Conservation (phyloP, 2,797 vertebrate species). For the Tympanoctomys barrerae region DNA sequence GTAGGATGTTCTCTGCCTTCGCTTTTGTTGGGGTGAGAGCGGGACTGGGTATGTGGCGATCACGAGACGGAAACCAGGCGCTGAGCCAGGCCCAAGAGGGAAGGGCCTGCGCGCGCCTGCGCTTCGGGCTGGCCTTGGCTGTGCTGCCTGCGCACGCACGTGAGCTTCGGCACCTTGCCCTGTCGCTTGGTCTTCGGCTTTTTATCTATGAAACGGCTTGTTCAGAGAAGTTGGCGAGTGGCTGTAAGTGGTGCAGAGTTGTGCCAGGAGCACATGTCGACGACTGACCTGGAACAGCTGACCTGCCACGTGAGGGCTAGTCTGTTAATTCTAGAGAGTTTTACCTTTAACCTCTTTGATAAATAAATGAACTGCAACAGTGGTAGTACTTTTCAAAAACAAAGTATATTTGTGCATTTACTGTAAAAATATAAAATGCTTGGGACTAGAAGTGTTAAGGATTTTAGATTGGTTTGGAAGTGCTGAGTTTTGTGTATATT, state of each 20-base stretch:
- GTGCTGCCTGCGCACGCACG: neutral
- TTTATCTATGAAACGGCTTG: slow-evolving; percentile 1
- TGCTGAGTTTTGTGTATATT: neutral
- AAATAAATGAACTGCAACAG: neutral
- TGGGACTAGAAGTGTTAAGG: neutral
- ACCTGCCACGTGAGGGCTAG: neutral
- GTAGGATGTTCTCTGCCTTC: neutral
- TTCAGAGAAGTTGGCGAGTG: neutral
- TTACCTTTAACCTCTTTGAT: slow-evolving; percentile 9
- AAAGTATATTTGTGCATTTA: slow-evolving; percentile 22
- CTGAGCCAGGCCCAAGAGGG: neutral
- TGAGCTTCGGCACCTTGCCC: neutral
- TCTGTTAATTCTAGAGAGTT: neutral
- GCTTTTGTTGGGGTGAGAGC: neutral
- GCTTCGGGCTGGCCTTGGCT: neutral
- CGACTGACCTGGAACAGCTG: neutral
- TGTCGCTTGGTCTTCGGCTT: neutral
- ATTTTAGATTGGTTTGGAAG: neutral
- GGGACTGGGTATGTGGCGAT: neutral
- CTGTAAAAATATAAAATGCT: neutral
- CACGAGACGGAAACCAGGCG: neutral
- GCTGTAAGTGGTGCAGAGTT: neutral
- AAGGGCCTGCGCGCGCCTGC: neutral
- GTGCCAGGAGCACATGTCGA: neutral
- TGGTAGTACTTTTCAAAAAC: neutral